These are phyloP conservation scores for Argopecten irradians DNA, from an alignment of 1,140 invertebrate genomes.

Conservation along the genomic window DNA sequence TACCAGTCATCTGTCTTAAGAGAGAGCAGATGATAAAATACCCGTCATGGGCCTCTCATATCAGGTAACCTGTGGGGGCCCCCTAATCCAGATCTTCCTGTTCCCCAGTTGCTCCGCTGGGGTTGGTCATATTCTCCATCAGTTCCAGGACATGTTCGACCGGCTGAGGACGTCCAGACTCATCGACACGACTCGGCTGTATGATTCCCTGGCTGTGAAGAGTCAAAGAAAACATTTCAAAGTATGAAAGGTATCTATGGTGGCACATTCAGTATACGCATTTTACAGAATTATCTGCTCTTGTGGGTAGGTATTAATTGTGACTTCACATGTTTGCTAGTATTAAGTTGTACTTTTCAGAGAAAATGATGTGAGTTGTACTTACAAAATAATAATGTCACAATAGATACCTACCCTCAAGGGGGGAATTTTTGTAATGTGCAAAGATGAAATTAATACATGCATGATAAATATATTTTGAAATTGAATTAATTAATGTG, in stretches of 20 bases:
- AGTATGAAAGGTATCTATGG: neutral
- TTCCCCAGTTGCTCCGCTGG: constrained; percentile 26
- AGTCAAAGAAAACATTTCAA: constrained; percentile 37
- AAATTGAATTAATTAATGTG: no score
- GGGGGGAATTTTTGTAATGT: no score
- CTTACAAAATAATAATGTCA: no score
- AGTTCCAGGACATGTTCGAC: constrained; percentile 92
- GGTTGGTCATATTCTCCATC: constrained; percentile 55
- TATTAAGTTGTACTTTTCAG: no score
- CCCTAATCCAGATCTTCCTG: constrained; percentile 25
- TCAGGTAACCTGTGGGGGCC: neutral
- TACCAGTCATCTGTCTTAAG: neutral
- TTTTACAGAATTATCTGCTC: no score
- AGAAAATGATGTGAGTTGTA: no score
- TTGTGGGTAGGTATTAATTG: no score
- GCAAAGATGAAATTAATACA: no score
- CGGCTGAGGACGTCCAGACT: constrained; percentile 92
- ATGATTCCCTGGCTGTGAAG: constrained; percentile 85
- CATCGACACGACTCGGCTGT: constrained; percentile 91
- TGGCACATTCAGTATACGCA: no score
- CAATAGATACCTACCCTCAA: no score
- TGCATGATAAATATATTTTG: no score
- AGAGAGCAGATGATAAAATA: neutral
- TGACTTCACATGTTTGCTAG: no score
- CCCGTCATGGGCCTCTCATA: neutral